Percentiles rank a stretch among this genome's conserved stretches.
Conservation (phyloP, 1,140 invertebrate genomes). For the Chrysomallon squamiferum region DNA sequence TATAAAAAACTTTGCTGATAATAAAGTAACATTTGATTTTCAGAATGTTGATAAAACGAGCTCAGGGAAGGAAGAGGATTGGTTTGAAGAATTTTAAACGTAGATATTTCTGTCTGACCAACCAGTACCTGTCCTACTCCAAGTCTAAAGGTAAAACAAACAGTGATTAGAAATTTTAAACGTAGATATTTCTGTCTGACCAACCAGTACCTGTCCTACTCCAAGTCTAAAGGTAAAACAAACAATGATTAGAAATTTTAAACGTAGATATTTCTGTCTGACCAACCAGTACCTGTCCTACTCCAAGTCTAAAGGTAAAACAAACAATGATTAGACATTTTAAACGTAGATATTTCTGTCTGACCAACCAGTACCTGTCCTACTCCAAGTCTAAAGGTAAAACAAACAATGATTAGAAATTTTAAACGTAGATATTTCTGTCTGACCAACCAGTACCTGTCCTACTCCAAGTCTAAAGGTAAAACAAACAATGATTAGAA, state of each 20-base stretch:
- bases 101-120: conserved; percentile 87
- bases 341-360: conserved; percentile 85
- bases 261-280: conserved; percentile 85
- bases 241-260: conserved; percentile 72
- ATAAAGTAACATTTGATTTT: conserved; percentile 17
- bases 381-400: conserved; percentile 85
- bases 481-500: background rate
- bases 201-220: conserved; percentile 82
- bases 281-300: conserved; percentile 85
- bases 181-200: conserved; percentile 87
- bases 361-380: conserved; percentile 83
- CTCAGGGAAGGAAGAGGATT: conserved; percentile 83
- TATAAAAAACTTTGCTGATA: too few relatives aligned
- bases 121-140: conserved; percentile 82
- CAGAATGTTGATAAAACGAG: conserved; percentile 78
- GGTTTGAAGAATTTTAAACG: conserved; percentile 85
- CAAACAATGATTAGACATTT: conserved; percentile 69
- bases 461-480: background rate
- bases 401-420: background rate
- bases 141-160: conserved; percentile 75
- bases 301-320: conserved; percentile 79
- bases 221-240: conserved; percentile 77
- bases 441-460: background rate
- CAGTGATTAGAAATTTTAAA: conserved; percentile 75
- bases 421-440: background rate